These are phyloP conservation scores for Alectoris magna DNA, from an alignment of 2,797 vertebrate species.

Conservation along the genomic window DNA sequence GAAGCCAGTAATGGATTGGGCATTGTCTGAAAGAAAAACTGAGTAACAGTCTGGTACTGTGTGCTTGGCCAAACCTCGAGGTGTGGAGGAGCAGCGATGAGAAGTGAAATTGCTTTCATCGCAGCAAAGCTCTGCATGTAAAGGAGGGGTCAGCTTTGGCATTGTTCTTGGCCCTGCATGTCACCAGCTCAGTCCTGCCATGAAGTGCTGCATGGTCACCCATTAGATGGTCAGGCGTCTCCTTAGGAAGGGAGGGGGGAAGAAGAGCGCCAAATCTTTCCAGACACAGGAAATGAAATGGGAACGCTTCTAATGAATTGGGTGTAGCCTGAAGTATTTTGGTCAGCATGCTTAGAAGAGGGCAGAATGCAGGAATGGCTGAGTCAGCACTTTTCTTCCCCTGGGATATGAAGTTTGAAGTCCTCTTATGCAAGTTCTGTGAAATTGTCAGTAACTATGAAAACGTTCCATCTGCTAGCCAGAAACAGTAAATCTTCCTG, in stretches of 20 bases:
- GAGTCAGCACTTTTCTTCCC: constrained; percentile 54
- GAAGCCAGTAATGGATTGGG: rapidly evolving
- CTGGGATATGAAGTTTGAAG: constrained; percentile 53
- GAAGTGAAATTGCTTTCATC: neutral
- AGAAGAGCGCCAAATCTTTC: neutral
- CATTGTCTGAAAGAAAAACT: neutral
- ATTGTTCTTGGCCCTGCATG: neutral
- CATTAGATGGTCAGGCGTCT: neutral
- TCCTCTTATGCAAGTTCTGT: constrained; percentile 52
- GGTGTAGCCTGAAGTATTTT: constrained; percentile 40
- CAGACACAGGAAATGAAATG: constrained; percentile 42
- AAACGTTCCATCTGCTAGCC: neutral
- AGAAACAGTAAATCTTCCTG: neutral
- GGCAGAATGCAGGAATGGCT: constrained; percentile 13
- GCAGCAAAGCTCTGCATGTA: neutral
- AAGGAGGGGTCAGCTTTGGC: neutral
- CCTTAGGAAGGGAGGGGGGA: neutral
- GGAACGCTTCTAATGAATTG: constrained; percentile 25
- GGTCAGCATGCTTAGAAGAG: constrained; percentile 35
- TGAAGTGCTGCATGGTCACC: rapidly evolving
- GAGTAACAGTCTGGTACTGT: rapidly evolving
- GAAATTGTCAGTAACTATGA: neutral
- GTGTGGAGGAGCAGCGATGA: neutral
- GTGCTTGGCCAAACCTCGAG: neutral
- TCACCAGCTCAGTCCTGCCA: neutral